Evolutionary conservation across 2,797 vertebrate species (phyloP).

Genomic region (Neoniphon sammara): DNA sequence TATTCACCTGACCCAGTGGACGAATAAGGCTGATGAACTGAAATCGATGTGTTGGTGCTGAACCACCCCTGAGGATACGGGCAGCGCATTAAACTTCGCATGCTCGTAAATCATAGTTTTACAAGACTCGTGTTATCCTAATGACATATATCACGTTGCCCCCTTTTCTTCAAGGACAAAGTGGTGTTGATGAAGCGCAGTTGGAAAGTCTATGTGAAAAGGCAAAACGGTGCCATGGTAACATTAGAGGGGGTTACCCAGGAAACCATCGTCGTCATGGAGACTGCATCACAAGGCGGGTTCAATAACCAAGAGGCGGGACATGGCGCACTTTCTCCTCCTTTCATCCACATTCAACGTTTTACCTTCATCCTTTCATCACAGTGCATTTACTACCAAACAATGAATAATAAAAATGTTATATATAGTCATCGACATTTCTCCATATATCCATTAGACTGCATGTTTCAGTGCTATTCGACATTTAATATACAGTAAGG

Average conservation of each 20-base stretch:
- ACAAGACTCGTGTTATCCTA: not conserved
- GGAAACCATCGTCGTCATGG: constrained; percentile 95
- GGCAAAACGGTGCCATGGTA: constrained; percentile 87
- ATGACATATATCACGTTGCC: not conserved
- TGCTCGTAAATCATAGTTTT: not conserved
- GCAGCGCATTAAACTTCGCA: not conserved
- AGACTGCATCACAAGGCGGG: constrained; percentile 91
- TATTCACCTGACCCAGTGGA: not conserved
- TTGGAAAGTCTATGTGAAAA: constrained; percentile 86
- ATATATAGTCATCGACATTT: not conserved
- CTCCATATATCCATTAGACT: not conserved
- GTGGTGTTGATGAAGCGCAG: constrained; percentile 81
- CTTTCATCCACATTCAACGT: constrained; percentile 45
- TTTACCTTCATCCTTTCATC: constrained; percentile 49
- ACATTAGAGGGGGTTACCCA: constrained; percentile 92
- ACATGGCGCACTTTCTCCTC: constrained; percentile 59
- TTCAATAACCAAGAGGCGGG: constrained; percentile 85
- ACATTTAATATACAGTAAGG: not conserved
- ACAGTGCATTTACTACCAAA: constrained; percentile 34
- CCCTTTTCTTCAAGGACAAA: constrained; percentile 24
- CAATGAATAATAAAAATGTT: constrained; percentile 4
- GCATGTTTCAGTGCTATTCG: not conserved
- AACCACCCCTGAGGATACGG: not conserved
- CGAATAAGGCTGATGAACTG: not conserved
- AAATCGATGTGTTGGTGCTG: not conserved